Evolutionary conservation across 2,888 invertebrate genomes (phyloP).

Genomic region (Lutraria lutraria): DNA sequence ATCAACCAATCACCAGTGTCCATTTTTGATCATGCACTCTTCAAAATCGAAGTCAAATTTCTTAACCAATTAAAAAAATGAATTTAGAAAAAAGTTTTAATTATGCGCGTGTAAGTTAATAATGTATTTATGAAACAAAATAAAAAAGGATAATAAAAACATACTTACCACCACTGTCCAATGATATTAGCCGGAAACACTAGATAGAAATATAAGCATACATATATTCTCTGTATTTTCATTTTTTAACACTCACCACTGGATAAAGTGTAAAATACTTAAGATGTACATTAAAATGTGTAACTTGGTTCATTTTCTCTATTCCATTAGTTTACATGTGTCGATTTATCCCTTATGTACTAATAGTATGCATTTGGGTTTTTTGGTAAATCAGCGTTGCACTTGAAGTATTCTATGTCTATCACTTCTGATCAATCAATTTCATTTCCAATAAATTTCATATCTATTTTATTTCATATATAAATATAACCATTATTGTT

Average conservation of each 20-base stretch:
- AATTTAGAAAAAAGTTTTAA: background rate
- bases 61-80: background rate
- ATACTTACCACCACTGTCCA: constrained; percentile 95
- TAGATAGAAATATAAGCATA: constrained; percentile 94
- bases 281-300: constrained; percentile 10
- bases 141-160: background rate
- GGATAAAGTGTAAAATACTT: constrained; percentile 6
- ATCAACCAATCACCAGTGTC: no score
- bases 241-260: constrained; percentile 69
- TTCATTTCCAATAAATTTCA: constrained; percentile 23
- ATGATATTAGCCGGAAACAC: constrained; percentile 93
- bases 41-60: no score
- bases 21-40: no score
- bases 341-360: background rate
- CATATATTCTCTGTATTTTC: constrained; percentile 91
- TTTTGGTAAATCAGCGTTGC: constrained; percentile 12
- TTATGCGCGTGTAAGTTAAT: background rate
- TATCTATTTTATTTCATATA: constrained; percentile 21
- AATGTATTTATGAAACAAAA: background rate
- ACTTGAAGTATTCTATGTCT: background rate
- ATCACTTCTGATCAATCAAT: background rate
- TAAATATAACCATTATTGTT: background rate
- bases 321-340: background rate
- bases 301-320: constrained; percentile 13
- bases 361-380: background rate